Base-by-base conservation (phyloP, 1,140 invertebrate species). In the Dendrolimus kikuchii region DNA sequence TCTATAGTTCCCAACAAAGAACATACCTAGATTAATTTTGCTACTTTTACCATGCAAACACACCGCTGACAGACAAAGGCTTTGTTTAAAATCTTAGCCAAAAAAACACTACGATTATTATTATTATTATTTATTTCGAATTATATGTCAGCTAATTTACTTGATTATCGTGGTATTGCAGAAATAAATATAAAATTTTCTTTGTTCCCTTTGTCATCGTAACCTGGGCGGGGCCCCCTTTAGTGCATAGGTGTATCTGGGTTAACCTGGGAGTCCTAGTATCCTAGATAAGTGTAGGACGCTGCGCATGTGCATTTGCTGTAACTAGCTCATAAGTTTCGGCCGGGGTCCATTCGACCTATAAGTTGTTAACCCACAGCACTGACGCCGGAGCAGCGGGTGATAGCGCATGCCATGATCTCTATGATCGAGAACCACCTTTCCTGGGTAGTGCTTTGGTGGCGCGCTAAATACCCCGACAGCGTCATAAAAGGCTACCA, bases 381-480 rank as follows among this genome's bases (percentile, higher is more conserved):
- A 42, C 88, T 98, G 10, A 95, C 92, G 48, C 82, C 92, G 50
- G 95, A 96, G 70, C 96, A 98, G 78, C 92, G 93, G 59, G 95
- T 93, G 67, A 90, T 96, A 6, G 92, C 95, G 6, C 95, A 98
- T 84, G 95, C 96, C n/a, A 96, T 95, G 89, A 95, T 96, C 72
- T 95, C 94, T 37, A 97, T 98, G 96, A 92, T 97, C 66, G 96
- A 98, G 86, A 97, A 97, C 77, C 96, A 98, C 82, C 90, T 97
- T 6, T 92, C 93, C 45, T 97, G 95, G 95, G 94, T 96, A 61
- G 91, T 95, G 45, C 90, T 92, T 71, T 96, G 92, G 88, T 97
- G 95, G 95, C 92, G 95, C 68, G 92, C 93, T 64, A 96, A 96
- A 89, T 94, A 94, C 74, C 91, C 95, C 4, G 94, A 96, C 65